Percentiles rank a stretch among this genome's conserved stretches.
These are phyloP conservation scores for Pemphredon lugubris DNA, from an alignment of 2,888 invertebrate species.

Conservation along the genomic window DNA sequence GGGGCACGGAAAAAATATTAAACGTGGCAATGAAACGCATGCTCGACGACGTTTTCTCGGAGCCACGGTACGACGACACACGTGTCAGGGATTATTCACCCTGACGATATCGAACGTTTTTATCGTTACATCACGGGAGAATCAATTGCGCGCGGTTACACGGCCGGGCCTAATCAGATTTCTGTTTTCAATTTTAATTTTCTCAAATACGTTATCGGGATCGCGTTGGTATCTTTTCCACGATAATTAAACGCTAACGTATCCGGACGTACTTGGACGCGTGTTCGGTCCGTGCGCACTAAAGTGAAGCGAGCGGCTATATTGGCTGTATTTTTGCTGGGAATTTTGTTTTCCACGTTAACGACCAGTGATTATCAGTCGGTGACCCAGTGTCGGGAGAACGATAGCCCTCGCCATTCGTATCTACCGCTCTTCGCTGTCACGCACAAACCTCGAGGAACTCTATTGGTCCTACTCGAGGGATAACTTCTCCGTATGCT, in stretches of 20 bases:
- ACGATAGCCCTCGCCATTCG: conserved; percentile 68
- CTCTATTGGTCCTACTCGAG: conserved; percentile 13
- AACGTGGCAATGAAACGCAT: conserved; percentile 44
- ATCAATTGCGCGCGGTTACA: conserved; percentile 19
- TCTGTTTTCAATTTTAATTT: too few species aligned
- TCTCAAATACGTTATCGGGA: conserved; percentile 19
- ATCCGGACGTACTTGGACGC: too few species aligned
- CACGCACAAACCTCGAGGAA: conserved; percentile 40
- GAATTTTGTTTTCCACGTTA: conserved; percentile 28
- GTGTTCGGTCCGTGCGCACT: neutral
- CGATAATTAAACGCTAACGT: too few species aligned
- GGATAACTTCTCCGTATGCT: conserved; percentile 1
- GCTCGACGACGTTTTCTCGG: conserved; percentile 15
- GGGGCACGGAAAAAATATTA: conserved; percentile 27
- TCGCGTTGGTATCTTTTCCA: conserved; percentile 5
- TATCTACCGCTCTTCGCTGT: conserved; percentile 59
- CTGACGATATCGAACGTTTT: conserved; percentile 8
- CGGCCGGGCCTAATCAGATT: too few species aligned
- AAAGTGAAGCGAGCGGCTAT: neutral
- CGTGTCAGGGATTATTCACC: conserved; percentile 55
- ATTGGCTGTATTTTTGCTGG: conserved; percentile 20
- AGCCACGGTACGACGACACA: conserved; percentile 30
- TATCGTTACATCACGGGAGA: conserved; percentile 21
- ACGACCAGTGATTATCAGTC: conserved; percentile 70
- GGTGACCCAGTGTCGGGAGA: conserved; percentile 72